phyloP scores from a whole-genome alignment of 2,797 vertebrate species.

The Coendou prehensilis region DNA sequence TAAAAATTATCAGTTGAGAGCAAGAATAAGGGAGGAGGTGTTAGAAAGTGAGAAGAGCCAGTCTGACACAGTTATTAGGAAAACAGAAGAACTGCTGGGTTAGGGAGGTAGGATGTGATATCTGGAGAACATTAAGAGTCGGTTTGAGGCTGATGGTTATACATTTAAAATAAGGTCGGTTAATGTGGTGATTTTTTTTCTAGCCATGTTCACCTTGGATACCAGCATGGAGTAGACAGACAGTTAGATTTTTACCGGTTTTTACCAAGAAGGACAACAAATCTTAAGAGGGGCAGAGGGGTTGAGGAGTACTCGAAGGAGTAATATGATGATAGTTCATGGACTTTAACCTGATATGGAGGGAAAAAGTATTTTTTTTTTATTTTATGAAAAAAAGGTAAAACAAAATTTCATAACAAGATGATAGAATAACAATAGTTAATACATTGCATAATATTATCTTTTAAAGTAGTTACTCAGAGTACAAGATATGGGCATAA shows the following conservation, averaged over 20 bases:
- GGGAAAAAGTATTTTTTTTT: background rate
- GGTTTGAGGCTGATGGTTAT: constrained; percentile 5
- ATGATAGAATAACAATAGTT: background rate
- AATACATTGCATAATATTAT: background rate
- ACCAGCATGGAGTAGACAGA: background rate
- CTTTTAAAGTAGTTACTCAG: background rate
- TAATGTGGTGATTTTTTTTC: background rate
- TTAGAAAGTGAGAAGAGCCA: background rate
- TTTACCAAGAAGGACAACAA: background rate
- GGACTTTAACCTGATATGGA: background rate
- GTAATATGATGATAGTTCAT: background rate
- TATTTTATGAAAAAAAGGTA: background rate
- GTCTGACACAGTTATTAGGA: background rate
- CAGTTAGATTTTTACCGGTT: constrained; percentile 1
- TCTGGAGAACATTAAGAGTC: background rate
- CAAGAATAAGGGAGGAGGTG: background rate
- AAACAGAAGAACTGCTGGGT: background rate
- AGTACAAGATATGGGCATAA: background rate
- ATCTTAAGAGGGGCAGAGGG: background rate
- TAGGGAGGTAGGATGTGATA: background rate
- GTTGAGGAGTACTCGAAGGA: background rate
- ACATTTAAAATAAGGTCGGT: constrained; percentile 12
- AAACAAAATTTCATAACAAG: background rate
- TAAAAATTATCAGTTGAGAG: background rate
- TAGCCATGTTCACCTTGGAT: background rate